phyloP scores from a whole-genome alignment of 2,797 vertebrate genomes.

The Eulemur mongoz region DNA sequence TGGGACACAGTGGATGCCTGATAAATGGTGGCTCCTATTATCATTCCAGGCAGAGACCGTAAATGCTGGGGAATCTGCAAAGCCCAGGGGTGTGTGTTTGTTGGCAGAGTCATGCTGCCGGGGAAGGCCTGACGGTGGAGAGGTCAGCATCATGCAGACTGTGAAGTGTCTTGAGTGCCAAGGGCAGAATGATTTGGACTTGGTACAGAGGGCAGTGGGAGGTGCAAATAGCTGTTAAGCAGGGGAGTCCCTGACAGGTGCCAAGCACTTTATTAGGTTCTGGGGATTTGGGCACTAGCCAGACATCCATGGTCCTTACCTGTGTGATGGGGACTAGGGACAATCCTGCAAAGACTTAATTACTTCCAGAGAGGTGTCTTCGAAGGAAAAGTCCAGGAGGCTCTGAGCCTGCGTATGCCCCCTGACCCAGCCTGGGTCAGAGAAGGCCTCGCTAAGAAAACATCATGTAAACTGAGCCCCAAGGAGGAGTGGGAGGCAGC shows the following conservation, averaged over 20 bases:
- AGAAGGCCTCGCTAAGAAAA: slow-evolving; percentile 26
- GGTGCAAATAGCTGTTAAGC: not conserved
- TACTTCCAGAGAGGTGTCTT: not conserved
- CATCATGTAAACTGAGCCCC: not conserved
- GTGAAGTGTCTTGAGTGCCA: slow-evolving; percentile 1
- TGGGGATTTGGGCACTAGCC: not conserved
- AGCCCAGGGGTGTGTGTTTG: not conserved
- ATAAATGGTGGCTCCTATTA: not conserved
- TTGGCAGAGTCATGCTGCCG: not conserved
- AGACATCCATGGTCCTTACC: not conserved
- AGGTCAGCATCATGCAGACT: not conserved
- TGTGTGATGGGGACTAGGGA: not conserved
- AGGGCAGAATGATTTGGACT: slow-evolving; percentile 27
- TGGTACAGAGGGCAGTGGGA: not conserved
- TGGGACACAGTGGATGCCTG: not conserved
- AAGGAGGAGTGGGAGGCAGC: slow-evolving; percentile 62
- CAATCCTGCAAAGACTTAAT: not conserved
- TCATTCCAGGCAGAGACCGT: not conserved
- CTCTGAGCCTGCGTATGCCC: not conserved
- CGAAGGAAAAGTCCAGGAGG: not conserved
- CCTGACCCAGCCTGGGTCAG: not conserved
- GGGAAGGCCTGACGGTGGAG: not conserved
- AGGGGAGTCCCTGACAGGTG: not conserved
- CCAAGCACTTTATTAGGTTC: not conserved
- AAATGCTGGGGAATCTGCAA: not conserved